phyloP scores from a whole-genome alignment of 2,888 invertebrate species.

The Xylota sylvarum region DNA sequence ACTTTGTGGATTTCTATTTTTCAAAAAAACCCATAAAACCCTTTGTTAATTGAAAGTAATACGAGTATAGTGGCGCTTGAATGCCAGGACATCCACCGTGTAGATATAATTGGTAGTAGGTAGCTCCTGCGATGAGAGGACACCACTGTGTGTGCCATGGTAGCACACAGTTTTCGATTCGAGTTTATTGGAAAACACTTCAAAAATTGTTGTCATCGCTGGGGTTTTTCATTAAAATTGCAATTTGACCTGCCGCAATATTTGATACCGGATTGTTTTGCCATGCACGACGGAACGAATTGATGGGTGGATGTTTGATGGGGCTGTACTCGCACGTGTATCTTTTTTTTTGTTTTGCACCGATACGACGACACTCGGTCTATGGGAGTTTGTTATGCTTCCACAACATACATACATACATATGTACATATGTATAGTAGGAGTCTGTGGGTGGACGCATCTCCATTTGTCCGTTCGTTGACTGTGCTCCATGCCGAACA shows the following conservation, averaged over 20 bases:
- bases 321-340: neutral
- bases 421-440: neutral
- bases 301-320: slow-evolving; percentile 46
- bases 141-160: neutral
- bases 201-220: slow-evolving; percentile 62
- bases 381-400: neutral
- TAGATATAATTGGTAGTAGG: slow-evolving; percentile 49
- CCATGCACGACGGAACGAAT: slow-evolving; percentile 21
- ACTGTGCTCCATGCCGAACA: slow-evolving; percentile 76
- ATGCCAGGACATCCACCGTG: slow-evolving; percentile 41
- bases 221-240: slow-evolving; percentile 70
- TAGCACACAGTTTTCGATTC: slow-evolving; percentile 27
- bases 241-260: slow-evolving; percentile 71
- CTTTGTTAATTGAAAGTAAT: slow-evolving; percentile 50
- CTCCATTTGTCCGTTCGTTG: neutral
- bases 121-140: neutral
- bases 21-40: slow-evolving; percentile 23
- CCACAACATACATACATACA: neutral
- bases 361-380: slow-evolving; percentile 1
- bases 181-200: slow-evolving; percentile 56
- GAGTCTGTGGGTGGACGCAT: neutral
- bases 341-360: slow-evolving; percentile 6
- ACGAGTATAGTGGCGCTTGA: slow-evolving; percentile 1
- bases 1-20: neutral
- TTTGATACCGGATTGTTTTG: slow-evolving; percentile 62